Conservation (phyloP, 2,888 invertebrate species). For the Sesia apiformis region DNA sequence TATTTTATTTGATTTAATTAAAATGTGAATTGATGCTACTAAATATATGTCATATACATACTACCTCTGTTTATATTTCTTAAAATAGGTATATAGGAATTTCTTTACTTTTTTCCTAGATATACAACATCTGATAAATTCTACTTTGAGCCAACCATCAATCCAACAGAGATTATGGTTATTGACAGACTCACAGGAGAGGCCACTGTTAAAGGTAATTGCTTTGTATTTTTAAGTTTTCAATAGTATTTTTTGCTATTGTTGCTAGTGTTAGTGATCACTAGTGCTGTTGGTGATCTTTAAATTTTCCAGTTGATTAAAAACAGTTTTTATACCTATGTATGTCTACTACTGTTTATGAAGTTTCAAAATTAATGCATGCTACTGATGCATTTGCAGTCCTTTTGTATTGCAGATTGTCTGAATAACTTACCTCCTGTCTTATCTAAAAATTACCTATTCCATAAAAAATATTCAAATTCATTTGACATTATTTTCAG, state of each 20-base stretch:
- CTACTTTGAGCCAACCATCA: slow-evolving; percentile 86
- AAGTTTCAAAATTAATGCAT: neutral
- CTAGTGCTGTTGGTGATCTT: too few species aligned
- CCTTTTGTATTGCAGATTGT: too few species aligned
- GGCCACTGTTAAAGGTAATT: slow-evolving; percentile 79
- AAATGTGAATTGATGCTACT: neutral
- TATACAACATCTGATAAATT: slow-evolving; percentile 93
- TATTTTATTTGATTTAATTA: neutral
- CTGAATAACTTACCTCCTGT: too few species aligned
- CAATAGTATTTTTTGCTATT: neutral
- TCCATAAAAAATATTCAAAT: neutral
- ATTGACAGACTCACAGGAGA: slow-evolving; percentile 89
- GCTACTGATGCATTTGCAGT: too few species aligned
- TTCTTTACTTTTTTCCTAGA: slow-evolving; percentile 45
- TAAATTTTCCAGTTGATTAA: too few species aligned
- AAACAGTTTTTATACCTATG: too few species aligned
- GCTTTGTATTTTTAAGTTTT: neutral
- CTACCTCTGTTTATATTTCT: neutral
- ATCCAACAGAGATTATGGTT: slow-evolving; percentile 83
- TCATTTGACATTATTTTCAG: slow-evolving; percentile 15
- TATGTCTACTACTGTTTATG: neutral
- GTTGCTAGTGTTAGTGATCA: too few species aligned
- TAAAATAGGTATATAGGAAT: neutral
- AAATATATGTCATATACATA: neutral
- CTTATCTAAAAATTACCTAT: too few species aligned